Percentiles rank a stretch among this genome's conserved stretches.
These are phyloP conservation scores for Acanthiza pusilla DNA, from an alignment of 2,797 vertebrate species.

Conservation along the genomic window DNA sequence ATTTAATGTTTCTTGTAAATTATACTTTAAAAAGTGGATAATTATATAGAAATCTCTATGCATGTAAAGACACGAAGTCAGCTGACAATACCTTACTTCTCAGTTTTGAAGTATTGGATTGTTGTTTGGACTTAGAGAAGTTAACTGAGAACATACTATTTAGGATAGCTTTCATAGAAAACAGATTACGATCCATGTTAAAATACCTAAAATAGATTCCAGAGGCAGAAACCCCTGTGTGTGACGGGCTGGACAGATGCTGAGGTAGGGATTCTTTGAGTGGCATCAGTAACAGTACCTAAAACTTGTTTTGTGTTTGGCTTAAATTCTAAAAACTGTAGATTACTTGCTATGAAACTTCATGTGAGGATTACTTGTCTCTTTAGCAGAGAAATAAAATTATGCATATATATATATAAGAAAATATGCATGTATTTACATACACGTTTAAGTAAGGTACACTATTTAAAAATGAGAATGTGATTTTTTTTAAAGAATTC, in stretches of 20 bases:
- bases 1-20: background rate
- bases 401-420: no score
- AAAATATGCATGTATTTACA: background rate
- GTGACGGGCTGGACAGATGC: background rate
- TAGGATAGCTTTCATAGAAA: background rate
- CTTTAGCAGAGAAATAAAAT: background rate
- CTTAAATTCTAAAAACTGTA: background rate
- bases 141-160: background rate
- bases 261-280: background rate
- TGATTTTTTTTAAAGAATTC: background rate
- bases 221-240: background rate
- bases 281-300: background rate
- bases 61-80: background rate
- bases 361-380: background rate
- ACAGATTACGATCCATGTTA: background rate
- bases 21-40: background rate
- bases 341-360: background rate
- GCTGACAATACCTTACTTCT: background rate
- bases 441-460: no score
- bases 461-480: background rate
- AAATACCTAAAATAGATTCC: background rate
- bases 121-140: background rate
- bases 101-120: background rate
- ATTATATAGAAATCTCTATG: background rate
- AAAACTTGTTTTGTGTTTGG: background rate